A percentile compares a stretch with the other conserved stretches of the same genome.
Conservation (phyloP, 2,888 invertebrate species). For the Tiliacea citrago region DNA sequence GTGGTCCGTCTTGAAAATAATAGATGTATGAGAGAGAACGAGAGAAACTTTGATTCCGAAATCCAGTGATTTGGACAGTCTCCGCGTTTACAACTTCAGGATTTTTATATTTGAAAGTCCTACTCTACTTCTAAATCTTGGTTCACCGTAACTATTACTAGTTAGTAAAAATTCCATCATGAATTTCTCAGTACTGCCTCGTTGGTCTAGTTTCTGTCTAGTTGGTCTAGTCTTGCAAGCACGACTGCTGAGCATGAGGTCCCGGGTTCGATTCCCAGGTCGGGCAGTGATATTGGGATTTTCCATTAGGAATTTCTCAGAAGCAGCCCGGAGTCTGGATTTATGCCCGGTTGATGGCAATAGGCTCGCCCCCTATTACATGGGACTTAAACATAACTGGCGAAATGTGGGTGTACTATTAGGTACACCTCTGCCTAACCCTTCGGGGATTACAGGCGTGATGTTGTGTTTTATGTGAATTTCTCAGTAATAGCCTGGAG, state of each 20-base stretch:
- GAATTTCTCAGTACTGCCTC: not conserved
- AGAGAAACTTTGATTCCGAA: not conserved
- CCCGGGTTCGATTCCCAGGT: too few relatives aligned
- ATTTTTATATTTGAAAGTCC: not conserved
- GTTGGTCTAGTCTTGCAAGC: too few relatives aligned
- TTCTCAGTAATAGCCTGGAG: too few relatives aligned
- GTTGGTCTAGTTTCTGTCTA: too few relatives aligned
- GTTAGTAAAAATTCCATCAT: not conserved
- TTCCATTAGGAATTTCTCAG: too few relatives aligned
- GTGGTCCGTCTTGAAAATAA: not conserved
- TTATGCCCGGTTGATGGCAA: not conserved
- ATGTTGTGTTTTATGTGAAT: too few relatives aligned
- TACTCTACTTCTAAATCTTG: not conserved
- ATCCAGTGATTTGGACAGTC: not conserved
- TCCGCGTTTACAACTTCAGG: too few relatives aligned
- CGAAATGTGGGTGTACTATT: not conserved
- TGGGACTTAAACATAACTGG: not conserved
- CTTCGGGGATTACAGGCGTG: not conserved
- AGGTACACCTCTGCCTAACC: not conserved
- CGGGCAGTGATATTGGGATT: too few relatives aligned
- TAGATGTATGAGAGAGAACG: too few relatives aligned
- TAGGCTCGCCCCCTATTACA: too few relatives aligned
- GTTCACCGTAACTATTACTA: not conserved
- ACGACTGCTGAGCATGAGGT: too few relatives aligned
- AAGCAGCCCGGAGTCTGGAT: not conserved